Evolutionary conservation across 2,113 vertebrate genomes (phyloP).

Genomic region (Sinocyclocheilus rhinocerous): DNA sequence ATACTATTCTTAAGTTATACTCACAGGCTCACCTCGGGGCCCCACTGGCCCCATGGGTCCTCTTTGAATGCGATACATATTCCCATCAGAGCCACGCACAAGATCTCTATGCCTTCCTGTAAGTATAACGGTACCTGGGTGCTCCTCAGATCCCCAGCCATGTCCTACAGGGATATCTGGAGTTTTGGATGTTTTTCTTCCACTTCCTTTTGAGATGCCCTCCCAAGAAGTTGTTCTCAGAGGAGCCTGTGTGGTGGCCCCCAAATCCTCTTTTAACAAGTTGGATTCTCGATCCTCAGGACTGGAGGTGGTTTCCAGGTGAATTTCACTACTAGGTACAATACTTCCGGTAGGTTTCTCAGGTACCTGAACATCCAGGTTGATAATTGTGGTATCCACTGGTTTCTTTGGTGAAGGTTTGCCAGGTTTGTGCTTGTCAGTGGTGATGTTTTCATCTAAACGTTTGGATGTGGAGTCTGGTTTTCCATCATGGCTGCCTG

Average conservation of each 20-base stretch:
- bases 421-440: conserved; percentile 66
- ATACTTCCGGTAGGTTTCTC: conserved; percentile 58
- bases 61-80: conserved; percentile 60
- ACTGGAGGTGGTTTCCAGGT: conserved; percentile 22
- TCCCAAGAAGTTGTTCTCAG: conserved; percentile 1
- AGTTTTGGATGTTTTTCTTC: conserved; percentile 10
- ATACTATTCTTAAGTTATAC: conserved; percentile 7
- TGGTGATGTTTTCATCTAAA: conserved; percentile 80
- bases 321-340: not conserved
- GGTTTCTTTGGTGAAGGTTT: conserved; percentile 68
- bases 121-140: conserved; percentile 41
- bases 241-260: conserved; percentile 27
- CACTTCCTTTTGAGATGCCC: not conserved
- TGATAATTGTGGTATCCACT: conserved; percentile 58
- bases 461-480: conserved; percentile 66
- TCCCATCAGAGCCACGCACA: conserved; percentile 53
- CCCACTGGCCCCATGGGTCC: conserved; percentile 76
- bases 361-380: conserved; percentile 54
- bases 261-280: conserved; percentile 45
- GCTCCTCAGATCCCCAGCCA: conserved; percentile 15
- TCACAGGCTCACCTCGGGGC: conserved; percentile 66
- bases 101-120: conserved; percentile 49
- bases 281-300: conserved; percentile 55
- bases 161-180: conserved; percentile 13
- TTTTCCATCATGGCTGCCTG: conserved; percentile 70